These are phyloP conservation scores for Tenthredo mesomela DNA, from an alignment of 2,888 invertebrate species.

Conservation along the genomic window DNA sequence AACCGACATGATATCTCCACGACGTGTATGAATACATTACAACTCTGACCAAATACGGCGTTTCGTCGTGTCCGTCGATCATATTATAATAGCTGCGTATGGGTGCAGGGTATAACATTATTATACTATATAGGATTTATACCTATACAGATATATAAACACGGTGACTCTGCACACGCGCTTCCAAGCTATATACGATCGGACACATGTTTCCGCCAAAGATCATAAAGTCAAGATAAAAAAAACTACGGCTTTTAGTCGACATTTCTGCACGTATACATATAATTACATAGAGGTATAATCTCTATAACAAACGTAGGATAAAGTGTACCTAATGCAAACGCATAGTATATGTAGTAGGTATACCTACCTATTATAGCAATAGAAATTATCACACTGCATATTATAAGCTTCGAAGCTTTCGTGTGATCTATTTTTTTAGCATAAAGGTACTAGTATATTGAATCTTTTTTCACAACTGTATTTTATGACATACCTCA, in stretches of 20 bases:
- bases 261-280: neutral
- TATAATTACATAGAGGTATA: neutral
- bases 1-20: slow-evolving; percentile 62
- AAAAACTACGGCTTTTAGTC: slow-evolving; percentile 1
- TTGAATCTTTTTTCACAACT: neutral
- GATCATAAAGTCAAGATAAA: slow-evolving; percentile 14
- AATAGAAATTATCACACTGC: neutral
- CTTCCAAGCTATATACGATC: neutral
- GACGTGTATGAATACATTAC: slow-evolving; percentile 63
- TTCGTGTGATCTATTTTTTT: neutral
- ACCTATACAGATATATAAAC: neutral
- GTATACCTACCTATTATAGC: no score
- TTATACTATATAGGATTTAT: slow-evolving; percentile 5
- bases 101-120: slow-evolving; percentile 8
- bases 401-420: neutral
- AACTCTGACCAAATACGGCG: slow-evolving; percentile 48
- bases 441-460: no score
- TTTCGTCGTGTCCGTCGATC: slow-evolving; percentile 34
- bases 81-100: neutral
- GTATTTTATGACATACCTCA: no score
- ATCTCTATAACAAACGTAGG: neutral
- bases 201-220: slow-evolving; percentile 37
- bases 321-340: neutral
- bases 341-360: neutral
- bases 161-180: slow-evolving; percentile 34